These are phyloP conservation scores for Manis pentadactyla DNA, from an alignment of 2,797 vertebrate genomes.

Conservation along the genomic window DNA sequence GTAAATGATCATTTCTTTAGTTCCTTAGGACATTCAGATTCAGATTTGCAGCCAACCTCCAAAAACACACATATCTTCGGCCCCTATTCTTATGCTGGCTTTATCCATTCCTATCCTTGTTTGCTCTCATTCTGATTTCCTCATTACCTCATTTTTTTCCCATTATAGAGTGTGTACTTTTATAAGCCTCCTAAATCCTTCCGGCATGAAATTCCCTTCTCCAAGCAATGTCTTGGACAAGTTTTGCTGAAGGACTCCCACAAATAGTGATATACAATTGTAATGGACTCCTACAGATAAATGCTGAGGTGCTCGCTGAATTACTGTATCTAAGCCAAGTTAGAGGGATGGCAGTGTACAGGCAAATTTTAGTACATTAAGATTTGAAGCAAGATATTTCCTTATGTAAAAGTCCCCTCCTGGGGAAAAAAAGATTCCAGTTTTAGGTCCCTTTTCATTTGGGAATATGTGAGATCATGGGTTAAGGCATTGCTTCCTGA, in stretches of 20 bases:
- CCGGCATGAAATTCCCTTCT: conserved; percentile 37
- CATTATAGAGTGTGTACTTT: conserved; percentile 43
- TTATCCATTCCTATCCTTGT: neutral
- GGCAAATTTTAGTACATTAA: neutral
- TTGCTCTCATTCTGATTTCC: conserved; percentile 28
- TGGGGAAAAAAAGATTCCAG: neutral
- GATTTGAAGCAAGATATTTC: conserved; percentile 4
- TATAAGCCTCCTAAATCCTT: conserved; percentile 51
- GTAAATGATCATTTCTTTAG: neutral
- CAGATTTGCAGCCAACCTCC: neutral
- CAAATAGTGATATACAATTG: neutral
- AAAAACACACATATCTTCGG: neutral
- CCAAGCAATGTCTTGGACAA: neutral
- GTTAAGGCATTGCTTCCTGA: neutral
- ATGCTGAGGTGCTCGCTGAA: neutral
- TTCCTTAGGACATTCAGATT: neutral
- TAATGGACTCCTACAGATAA: neutral
- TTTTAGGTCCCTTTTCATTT: neutral
- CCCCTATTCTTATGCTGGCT: neutral
- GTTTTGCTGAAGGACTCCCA: neutral
- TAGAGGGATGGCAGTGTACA: neutral
- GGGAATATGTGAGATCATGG: neutral
- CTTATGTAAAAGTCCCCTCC: neutral
- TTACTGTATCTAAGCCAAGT: neutral
- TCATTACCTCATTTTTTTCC: conserved; percentile 47